A percentile compares a stretch with the other conserved stretches of the same genome.
Conservation (phyloP, 2,888 invertebrate genomes). For the Megalurothrips usitatus region DNA sequence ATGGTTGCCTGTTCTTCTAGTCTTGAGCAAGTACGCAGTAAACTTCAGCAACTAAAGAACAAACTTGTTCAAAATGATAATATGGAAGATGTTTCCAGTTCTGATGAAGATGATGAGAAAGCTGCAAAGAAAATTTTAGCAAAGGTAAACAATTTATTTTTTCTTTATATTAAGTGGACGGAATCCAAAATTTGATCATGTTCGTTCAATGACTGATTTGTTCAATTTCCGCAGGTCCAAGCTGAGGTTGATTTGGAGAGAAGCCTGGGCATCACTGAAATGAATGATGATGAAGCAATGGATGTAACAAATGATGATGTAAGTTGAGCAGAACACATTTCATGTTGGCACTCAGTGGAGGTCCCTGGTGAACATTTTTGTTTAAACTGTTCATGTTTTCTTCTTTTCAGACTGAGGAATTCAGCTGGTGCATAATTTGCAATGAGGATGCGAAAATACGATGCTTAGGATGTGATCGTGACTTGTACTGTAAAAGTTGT, state of each 20-base stretch:
- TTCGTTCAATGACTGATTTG: not conserved
- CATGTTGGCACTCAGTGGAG: not conserved
- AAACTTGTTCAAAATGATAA: not conserved
- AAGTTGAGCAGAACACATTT: not conserved
- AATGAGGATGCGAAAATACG: slow-evolving; percentile 11
- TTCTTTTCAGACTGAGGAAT: not conserved
- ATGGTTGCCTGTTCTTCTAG: not conserved
- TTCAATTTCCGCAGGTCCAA: not conserved
- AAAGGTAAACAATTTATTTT: not conserved
- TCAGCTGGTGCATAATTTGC: not conserved
- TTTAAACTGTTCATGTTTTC: not conserved
- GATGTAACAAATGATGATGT: not conserved
- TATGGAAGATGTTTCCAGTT: not conserved
- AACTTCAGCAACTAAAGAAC: too few relatives aligned
- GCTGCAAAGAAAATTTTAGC: not conserved
- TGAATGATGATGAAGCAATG: not conserved
- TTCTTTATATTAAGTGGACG: not conserved
- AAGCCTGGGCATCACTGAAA: not conserved
- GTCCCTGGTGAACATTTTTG: not conserved
- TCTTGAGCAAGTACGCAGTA: not conserved
- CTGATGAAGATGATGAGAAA: slow-evolving; percentile 5
- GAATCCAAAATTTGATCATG: not conserved
- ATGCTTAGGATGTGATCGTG: slow-evolving; percentile 3
- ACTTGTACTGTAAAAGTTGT: not conserved
- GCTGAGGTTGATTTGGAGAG: not conserved